phyloP scores from a whole-genome alignment of 1,140 invertebrate species.

The Drosophila nebulosa region DNA sequence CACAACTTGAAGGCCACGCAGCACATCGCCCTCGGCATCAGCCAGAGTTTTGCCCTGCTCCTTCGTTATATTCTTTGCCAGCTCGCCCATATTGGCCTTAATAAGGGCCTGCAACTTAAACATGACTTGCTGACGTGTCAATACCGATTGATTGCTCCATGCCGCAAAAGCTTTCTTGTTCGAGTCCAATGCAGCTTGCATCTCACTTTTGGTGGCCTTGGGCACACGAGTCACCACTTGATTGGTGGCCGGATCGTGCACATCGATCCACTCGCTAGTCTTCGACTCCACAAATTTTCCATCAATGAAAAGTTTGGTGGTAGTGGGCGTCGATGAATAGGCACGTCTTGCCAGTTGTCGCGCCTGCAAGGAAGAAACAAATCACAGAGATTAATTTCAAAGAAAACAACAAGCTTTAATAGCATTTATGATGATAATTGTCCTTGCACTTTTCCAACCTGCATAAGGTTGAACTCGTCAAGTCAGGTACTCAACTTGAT shows the following conservation, averaged over 20 bases:
- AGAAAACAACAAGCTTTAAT: too few species aligned
- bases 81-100: conserved; percentile 88
- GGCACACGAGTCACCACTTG: conserved; percentile 93
- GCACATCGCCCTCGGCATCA: conserved; percentile 99
- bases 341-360: conserved; percentile 52
- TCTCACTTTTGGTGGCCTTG: conserved; percentile 93
- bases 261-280: conserved; percentile 94
- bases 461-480: too few species aligned
- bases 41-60: conserved; percentile 99
- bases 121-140: conserved; percentile 97
- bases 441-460: too few species aligned
- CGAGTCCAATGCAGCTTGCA: conserved; percentile 94
- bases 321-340: conserved; percentile 82
- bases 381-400: background rate
- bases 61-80: conserved; percentile 95
- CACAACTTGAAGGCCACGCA: conserved; percentile 98
- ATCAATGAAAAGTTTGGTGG: conserved; percentile 97
- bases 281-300: conserved; percentile 97
- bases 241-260: conserved; percentile 96
- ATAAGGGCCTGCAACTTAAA: conserved; percentile 89
- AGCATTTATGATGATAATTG: too few species aligned
- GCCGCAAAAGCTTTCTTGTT: conserved; percentile 88
- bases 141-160: conserved; percentile 96
- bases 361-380: conserved; percentile 33
- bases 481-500: too few species aligned